Evolutionary conservation across 2,797 vertebrate genomes (phyloP), one percentile per base, ranked within the genome.

Genomic region (Staurois parvus): DNA sequence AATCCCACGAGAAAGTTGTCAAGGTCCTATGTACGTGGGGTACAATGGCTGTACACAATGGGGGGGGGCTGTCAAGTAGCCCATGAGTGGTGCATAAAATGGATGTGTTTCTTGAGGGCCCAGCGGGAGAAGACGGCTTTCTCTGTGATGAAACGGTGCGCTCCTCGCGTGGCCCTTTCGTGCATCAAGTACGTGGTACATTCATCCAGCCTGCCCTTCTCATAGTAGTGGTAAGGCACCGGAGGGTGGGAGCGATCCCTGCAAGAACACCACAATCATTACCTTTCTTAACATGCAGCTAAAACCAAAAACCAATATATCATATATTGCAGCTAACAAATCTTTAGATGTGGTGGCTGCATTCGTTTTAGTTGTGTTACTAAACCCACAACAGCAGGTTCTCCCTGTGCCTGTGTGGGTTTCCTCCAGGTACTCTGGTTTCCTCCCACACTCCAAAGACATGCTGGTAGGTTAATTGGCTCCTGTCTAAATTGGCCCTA

Each of bases 121-220:
- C 98, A 99, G 90, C 92, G 97, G 83, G 95, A 96, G 75, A 97
- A 99, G 89, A 99, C 94, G 0, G 94, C 90, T 90, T 99, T 99
- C 93, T 99, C 98, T 0, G 98, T 99, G 92, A 99, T 97, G 92
- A 98, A 99, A 88, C 98, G 97, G 87, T 99, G 98, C 0, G 96
- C 98, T 0, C 96, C 97, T 0, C 87, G 95, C 0, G 74, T 91
- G 0, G 94, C 96, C 72, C 83, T 90, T 89, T 99, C 97, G 0
- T 99, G 97, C 2, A 92, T 79, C 69, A 92, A 93, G 92, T 99
- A 99, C 95, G 97, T 98, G 85, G 75, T 92, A 88, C 98, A 99
- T 89, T 99, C 98, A 0, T 96, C 93, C 81, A 97, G 83, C 1
- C 87, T 88, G 52, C 94, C 94, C 89, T 90, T 92, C 92, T 98